These are phyloP conservation scores for Mesaphorura yosii DNA, from an alignment of 1,140 invertebrate genomes.

Conservation along the genomic window DNA sequence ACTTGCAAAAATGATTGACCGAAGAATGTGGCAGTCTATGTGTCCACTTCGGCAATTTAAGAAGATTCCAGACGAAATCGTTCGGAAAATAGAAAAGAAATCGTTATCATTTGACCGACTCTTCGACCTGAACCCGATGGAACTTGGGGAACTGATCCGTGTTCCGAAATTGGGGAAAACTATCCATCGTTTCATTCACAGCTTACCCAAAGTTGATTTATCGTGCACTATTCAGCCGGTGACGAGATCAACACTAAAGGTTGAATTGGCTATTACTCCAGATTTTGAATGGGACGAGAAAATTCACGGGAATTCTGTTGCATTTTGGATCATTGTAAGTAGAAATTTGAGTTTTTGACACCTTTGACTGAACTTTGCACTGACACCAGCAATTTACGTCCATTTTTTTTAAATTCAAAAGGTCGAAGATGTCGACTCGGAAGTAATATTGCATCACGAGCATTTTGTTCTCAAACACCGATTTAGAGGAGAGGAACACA, in stretches of 20 bases:
- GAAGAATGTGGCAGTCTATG: slow-evolving; percentile 99
- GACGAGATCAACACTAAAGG: slow-evolving; percentile 81
- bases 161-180: slow-evolving; percentile 94
- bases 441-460: slow-evolving; percentile 92
- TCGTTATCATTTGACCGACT: slow-evolving; percentile 65
- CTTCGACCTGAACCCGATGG: slow-evolving; percentile 91
- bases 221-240: slow-evolving; percentile 96
- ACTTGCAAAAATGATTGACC: slow-evolving; percentile 97
- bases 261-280: slow-evolving; percentile 95
- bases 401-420: too few relatives aligned
- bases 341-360: too few relatives aligned
- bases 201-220: slow-evolving; percentile 89
- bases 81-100: slow-evolving; percentile 98
- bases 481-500: slow-evolving; percentile 86
- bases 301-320: slow-evolving; percentile 86
- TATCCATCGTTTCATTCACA: slow-evolving; percentile 95
- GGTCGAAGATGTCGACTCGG: slow-evolving; percentile 97
- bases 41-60: slow-evolving; percentile 93
- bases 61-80: slow-evolving; percentile 95
- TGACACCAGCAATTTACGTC: neutral
- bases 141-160: slow-evolving; percentile 92
- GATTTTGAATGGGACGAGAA: slow-evolving; percentile 99
- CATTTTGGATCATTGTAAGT: slow-evolving; percentile 94
- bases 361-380: neutral
- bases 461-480: slow-evolving; percentile 94